Percentiles rank a stretch among this genome's conserved stretches.
These are phyloP conservation scores for Leptobrachium ailaonicum DNA, from an alignment of 2,113 vertebrate species.

Conservation along the genomic window DNA sequence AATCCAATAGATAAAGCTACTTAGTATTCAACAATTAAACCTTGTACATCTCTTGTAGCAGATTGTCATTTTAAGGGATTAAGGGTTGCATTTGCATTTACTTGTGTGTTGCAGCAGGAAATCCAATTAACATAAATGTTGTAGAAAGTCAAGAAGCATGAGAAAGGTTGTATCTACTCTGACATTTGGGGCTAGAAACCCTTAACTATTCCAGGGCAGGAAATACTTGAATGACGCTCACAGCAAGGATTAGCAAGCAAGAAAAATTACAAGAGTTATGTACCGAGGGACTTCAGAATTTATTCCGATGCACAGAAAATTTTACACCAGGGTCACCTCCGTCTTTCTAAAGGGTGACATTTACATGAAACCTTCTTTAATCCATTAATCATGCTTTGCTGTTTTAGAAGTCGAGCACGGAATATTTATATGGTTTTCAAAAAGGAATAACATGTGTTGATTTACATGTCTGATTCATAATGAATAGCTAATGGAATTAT, in stretches of 20 bases:
- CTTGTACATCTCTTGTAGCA: conserved; percentile 38
- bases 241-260: background rate
- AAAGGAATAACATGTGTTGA: too few species aligned
- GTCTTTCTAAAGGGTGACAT: background rate
- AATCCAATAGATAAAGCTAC: conserved; percentile 22
- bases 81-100: conserved; percentile 41
- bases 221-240: conserved; percentile 10
- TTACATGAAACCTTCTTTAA: conserved; percentile 1
- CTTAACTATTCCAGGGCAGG: conserved; percentile 26
- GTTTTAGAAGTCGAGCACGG: too few species aligned
- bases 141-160: conserved; percentile 31
- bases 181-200: conserved; percentile 33
- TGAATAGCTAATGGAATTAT: too few species aligned
- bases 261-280: conserved; percentile 7
- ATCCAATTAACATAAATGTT: conserved; percentile 47
- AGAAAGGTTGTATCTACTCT: conserved; percentile 39
- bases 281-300: background rate
- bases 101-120: conserved; percentile 37
- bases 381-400: background rate
- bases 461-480: too few species aligned
- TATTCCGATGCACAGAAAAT: background rate
- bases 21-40: conserved; percentile 40
- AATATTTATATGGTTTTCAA: too few species aligned
- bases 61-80: conserved; percentile 44
- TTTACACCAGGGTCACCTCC: background rate